Conservation (phyloP, 1,140 invertebrate species). For the Lasioglossum albipes region DNA sequence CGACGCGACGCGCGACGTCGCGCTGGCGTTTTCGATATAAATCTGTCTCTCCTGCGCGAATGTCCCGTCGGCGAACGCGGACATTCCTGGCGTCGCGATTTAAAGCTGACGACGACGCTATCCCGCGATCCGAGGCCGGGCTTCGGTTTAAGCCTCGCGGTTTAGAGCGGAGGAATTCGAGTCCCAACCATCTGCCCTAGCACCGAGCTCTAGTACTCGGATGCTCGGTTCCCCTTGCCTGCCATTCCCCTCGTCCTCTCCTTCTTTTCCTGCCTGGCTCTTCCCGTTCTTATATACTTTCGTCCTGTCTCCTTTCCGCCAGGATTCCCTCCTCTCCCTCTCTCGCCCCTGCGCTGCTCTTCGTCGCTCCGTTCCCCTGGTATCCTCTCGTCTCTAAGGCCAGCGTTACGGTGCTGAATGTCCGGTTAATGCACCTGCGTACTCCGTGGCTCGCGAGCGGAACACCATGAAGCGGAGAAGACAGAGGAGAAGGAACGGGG, state of each 20-base stretch:
- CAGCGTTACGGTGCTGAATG: constrained; percentile 75
- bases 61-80: background rate
- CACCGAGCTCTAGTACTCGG: constrained; percentile 54
- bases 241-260: no score
- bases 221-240: background rate
- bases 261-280: no score
- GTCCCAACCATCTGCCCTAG: constrained; percentile 63
- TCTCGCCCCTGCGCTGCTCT: background rate
- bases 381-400: constrained; percentile 57
- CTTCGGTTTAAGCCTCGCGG: constrained; percentile 52
- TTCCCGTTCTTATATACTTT: constrained; percentile 27
- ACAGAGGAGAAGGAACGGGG: constrained; percentile 43
- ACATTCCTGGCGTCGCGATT: constrained; percentile 17
- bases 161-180: constrained; percentile 63
- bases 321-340: constrained; percentile 21
- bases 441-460: constrained; percentile 64
- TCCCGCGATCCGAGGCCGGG: constrained; percentile 26
- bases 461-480: constrained; percentile 57
- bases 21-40: background rate
- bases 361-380: constrained; percentile 19
- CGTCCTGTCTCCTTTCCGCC: constrained; percentile 14
- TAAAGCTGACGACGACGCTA: constrained; percentile 14
- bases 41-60: background rate
- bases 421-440: constrained; percentile 78
- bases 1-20: background rate